Evolutionary conservation across 2,888 invertebrate genomes (phyloP).

Genomic region (Heliconius sara): DNA sequence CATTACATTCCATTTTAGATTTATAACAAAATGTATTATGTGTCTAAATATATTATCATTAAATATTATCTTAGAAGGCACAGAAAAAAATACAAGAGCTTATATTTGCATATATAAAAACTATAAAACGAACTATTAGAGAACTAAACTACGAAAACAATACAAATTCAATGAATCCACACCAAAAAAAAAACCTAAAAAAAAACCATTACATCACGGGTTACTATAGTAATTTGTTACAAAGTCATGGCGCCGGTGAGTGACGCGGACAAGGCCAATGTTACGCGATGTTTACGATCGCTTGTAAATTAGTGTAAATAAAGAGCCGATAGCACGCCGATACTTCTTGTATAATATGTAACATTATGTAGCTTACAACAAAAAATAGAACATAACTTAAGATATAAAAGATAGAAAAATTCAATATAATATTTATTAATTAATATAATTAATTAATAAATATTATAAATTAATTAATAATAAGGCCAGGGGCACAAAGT

Average conservation of each 20-base stretch:
- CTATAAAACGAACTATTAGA: not conserved
- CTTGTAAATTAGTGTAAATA: slow-evolving; percentile 22
- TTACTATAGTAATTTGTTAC: slow-evolving; percentile 14
- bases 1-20: too few species aligned
- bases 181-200: not conserved
- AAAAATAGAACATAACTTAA: not conserved
- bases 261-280: slow-evolving; percentile 64
- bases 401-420: not conserved
- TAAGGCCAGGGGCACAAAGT: too few species aligned
- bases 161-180: not conserved
- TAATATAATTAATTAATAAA: too few species aligned
- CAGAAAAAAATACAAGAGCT: too few species aligned
- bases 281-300: slow-evolving; percentile 48
- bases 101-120: too few species aligned
- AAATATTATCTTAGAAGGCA: too few species aligned
- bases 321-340: not conserved
- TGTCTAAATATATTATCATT: too few species aligned
- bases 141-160: not conserved
- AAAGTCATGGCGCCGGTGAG: slow-evolving; percentile 25
- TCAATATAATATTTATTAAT: too few species aligned
- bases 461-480: too few species aligned
- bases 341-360: not conserved
- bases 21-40: too few species aligned
- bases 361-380: not conserved
- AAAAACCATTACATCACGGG: slow-evolving; percentile 1